Evolutionary conservation across 2,888 invertebrate species (phyloP), one percentile per base, ranked within the genome.

Genomic region (Notocelia uddmanniana): DNA sequence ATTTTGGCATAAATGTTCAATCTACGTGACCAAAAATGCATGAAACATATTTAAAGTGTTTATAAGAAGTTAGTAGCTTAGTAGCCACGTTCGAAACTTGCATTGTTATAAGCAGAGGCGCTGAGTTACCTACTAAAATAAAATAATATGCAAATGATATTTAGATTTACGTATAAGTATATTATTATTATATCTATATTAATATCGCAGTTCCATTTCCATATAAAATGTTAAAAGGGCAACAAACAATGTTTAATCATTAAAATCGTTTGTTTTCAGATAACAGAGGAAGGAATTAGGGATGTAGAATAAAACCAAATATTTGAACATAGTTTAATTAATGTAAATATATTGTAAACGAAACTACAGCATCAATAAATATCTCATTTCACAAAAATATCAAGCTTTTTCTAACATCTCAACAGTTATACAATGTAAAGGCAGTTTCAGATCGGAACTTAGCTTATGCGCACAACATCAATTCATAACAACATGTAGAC

Each of bases 291-390:
- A n/a, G 94, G 94, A 23, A 89, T 94, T 77, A 86, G 93, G 85
- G 93, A 94, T 75, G 69, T 84, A 21, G 81, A 89, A 81, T 87
- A 79, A 88, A 91, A 81, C 76, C 68, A 68, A 73, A 72, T 64
- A 79, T 90, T 91, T 90, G 90, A 89, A 88, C 86, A 91, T 90
- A 89, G 87, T 89, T 90, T 91, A 89, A 89, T 91, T 86, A 87
- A 85, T 89, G 89, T 92, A 90, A 87, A 90, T 90, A 90, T 83
- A 85, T 87, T 84, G 87, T 91, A 91, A 93, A 91, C 89, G 87
- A 90, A 92, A 92, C 90, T 92, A 92, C 90, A 92, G 92, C 92
- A 93, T 91, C 92, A 92, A 93, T 92, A 93, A 93, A 93, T 92
- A 92, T 91, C 83, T 90, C 90, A 89, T 91, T 90, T 90, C 91